phyloP scores from a whole-genome alignment of 2,113 vertebrate species.

The Choloepus hoffmanni region DNA sequence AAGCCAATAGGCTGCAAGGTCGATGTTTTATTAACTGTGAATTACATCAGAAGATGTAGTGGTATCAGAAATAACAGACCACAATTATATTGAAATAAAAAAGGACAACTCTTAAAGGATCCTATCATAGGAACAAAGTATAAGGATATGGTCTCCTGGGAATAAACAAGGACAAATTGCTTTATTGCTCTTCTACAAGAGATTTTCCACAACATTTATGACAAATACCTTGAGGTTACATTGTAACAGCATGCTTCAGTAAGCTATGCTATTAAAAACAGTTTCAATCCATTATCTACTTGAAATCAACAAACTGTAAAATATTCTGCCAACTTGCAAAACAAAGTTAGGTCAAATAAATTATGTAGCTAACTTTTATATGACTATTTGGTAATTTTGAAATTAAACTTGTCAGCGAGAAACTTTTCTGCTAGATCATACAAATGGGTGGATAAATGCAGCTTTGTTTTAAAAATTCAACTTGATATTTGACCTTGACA shows the following conservation, averaged over 20 bases:
- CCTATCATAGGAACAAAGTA: not conserved
- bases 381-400: not conserved
- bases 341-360: constrained; percentile 67
- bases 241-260: constrained; percentile 73
- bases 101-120: not conserved
- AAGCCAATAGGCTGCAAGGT: not conserved
- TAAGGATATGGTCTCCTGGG: not conserved
- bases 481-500: not conserved
- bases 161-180: constrained; percentile 57
- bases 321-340: constrained; percentile 51
- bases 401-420: constrained; percentile 13
- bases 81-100: not conserved
- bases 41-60: not conserved
- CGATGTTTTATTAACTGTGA: not conserved
- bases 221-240: constrained; percentile 73
- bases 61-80: not conserved
- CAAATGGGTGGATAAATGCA: not conserved
- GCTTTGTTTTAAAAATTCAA: not conserved
- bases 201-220: constrained; percentile 65
- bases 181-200: constrained; percentile 47
- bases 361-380: not conserved
- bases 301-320: constrained; percentile 75
- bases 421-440: not conserved
- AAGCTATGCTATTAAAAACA: constrained; percentile 76
- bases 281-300: constrained; percentile 74